Base-by-base conservation (phyloP, 2,888 invertebrate genomes). In the Erynnis tages region DNA sequence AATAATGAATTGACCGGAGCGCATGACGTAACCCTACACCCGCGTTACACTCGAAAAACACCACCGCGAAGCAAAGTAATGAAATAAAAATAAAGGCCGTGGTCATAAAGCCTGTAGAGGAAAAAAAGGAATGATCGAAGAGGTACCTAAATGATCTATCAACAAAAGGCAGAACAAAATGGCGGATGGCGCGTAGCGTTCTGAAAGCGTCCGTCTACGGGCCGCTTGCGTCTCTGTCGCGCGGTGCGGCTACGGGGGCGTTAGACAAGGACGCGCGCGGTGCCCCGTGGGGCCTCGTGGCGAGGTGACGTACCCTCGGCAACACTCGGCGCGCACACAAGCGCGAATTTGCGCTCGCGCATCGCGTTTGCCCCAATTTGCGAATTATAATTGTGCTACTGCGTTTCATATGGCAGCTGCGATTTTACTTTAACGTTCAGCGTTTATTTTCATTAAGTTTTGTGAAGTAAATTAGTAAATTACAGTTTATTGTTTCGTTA, bases 151-250 rank as follows among this genome's bases (percentile, higher is more conserved):
- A 77, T 76, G 75, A 74, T 74, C 69, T 70, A 71, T 73, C 74
- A 69, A 79, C 73, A 76, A 80, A 79, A 77, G 71, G 75, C 75
- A 72, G 67, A 72, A 79, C 84, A 87, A 88, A 77, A 88, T 87
- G 87, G 87, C 86, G 67, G 79, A 58, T 66, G 68, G 30, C 65
- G 82, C 85, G 86, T 86, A 86, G 86, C 86, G 76, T 80, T 85
- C 87, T 83, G 87, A 87, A 88, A 88, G 87, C 87, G 83, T 81
- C 74, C 59, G 76, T 84, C 85, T 86, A 85, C 87, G 85, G 73
- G 67, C 65, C 59, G 65, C 53, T 29, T 60, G 69, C 59, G 64
- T 85, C 85, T 67, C 76, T 56, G 55, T 85, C 76, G 41, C 60
- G 46, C 75, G 63, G 47, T 54, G 61, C 60, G 55, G 78, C 78